These are phyloP conservation scores for Nephila pilipes DNA, from an alignment of 1,140 invertebrate species.

Conservation along the genomic window DNA sequence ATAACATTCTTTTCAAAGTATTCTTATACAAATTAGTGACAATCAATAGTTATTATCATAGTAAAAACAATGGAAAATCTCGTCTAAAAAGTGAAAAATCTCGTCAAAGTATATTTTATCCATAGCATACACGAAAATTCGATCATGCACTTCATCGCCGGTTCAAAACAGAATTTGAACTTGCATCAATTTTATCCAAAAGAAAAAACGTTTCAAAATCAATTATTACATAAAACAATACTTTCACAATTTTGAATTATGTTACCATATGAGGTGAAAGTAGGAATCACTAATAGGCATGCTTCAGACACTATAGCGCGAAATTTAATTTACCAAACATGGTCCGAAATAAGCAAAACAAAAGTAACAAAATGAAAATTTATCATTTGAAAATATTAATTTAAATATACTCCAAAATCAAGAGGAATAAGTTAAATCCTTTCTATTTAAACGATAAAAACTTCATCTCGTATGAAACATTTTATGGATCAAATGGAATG, in stretches of 20 bases:
- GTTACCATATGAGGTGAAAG: slow-evolving; percentile 32
- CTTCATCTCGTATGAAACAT: background rate
- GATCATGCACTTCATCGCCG: no score
- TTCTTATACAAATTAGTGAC: no score
- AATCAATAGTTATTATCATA: no score
- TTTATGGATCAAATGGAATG: background rate
- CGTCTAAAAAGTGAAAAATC: no score
- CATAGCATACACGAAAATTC: no score
- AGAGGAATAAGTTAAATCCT: background rate
- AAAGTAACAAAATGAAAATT: background rate
- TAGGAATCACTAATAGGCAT: slow-evolving; percentile 47
- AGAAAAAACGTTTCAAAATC: background rate
- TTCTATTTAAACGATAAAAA: background rate
- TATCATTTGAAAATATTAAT: background rate
- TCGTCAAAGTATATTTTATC: no score
- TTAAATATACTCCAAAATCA: background rate
- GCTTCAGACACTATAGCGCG: slow-evolving; percentile 30
- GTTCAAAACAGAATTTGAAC: no score
- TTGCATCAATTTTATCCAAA: no score
- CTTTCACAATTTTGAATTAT: slow-evolving; percentile 17
- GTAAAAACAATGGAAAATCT: no score
- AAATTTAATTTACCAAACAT: slow-evolving; percentile 39
- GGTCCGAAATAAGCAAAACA: background rate
- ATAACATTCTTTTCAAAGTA: no score
- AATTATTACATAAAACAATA: background rate